A percentile compares a stretch with the other conserved stretches of the same genome.
These are phyloP conservation scores for Caenorhabditis becei DNA, from an alignment of 2,888 invertebrate genomes.

Conservation along the genomic window DNA sequence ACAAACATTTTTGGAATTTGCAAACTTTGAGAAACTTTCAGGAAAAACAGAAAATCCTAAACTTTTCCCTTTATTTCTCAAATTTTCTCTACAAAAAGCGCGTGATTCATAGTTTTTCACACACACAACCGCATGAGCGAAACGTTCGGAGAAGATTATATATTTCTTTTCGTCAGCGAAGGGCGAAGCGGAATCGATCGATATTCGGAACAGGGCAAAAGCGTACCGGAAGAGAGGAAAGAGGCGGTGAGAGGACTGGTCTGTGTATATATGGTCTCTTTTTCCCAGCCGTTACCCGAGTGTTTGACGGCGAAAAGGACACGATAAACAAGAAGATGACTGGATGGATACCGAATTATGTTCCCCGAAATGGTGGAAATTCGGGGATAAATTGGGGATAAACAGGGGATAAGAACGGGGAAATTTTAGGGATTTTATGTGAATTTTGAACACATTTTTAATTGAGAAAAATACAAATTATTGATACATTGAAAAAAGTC, in stretches of 20 bases:
- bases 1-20: too few relatives aligned
- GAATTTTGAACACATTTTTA: too few relatives aligned
- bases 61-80: too few relatives aligned
- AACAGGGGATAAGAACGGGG: background rate
- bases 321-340: background rate
- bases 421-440: background rate
- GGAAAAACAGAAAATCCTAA: too few relatives aligned
- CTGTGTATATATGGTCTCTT: constrained; percentile 21
- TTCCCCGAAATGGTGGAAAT: background rate
- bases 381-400: background rate
- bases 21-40: too few relatives aligned
- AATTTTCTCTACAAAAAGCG: too few relatives aligned
- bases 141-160: background rate
- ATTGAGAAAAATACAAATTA: too few relatives aligned
- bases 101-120: too few relatives aligned
- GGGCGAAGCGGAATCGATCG: constrained; percentile 32
- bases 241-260: constrained; percentile 1
- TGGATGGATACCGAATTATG: background rate
- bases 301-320: constrained; percentile 13
- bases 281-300: background rate
- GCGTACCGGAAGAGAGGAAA: constrained; percentile 17
- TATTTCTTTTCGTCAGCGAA: background rate
- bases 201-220: constrained; percentile 48
- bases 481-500: too few relatives aligned
- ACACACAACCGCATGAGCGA: too few relatives aligned